Conservation (phyloP, 2,888 invertebrate species). For the Hirtodrosophila trivittata region DNA sequence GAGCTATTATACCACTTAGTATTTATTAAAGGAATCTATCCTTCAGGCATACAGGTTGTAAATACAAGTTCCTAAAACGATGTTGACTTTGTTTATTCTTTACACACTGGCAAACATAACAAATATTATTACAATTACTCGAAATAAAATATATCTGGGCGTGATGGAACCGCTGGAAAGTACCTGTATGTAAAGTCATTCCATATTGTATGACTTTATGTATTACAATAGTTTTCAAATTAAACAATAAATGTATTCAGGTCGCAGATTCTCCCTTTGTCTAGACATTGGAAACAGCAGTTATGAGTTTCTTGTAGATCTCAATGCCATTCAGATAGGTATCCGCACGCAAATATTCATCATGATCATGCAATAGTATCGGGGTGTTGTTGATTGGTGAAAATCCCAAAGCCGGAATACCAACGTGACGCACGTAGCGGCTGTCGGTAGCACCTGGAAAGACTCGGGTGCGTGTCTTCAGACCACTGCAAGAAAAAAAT, state of each 20-base stretch:
- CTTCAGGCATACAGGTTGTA: too few species aligned
- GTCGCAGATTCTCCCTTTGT: background rate
- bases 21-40: too few species aligned
- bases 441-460: constrained; percentile 96
- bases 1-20: too few species aligned
- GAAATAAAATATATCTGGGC: too few species aligned
- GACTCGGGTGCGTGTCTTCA: constrained; percentile 88
- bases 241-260: background rate
- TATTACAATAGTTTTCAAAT: background rate
- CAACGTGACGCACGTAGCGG: constrained; percentile 90
- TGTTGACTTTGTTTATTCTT: too few species aligned
- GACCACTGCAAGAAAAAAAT: constrained; percentile 84
- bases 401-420: constrained; percentile 94
- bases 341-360: constrained; percentile 92
- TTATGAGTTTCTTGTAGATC: constrained; percentile 85
- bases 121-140: too few species aligned
- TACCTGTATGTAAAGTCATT: too few species aligned
- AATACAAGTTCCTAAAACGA: too few species aligned
- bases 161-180: too few species aligned
- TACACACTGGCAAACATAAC: too few species aligned
- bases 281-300: constrained; percentile 20
- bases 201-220: too few species aligned
- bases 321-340: constrained; percentile 93
- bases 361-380: constrained; percentile 93
- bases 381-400: constrained; percentile 94